Percentiles rank a stretch among this genome's conserved stretches.
These are phyloP conservation scores for Aphidius ervi DNA, from an alignment of 1,140 invertebrate species.

Conservation along the genomic window DNA sequence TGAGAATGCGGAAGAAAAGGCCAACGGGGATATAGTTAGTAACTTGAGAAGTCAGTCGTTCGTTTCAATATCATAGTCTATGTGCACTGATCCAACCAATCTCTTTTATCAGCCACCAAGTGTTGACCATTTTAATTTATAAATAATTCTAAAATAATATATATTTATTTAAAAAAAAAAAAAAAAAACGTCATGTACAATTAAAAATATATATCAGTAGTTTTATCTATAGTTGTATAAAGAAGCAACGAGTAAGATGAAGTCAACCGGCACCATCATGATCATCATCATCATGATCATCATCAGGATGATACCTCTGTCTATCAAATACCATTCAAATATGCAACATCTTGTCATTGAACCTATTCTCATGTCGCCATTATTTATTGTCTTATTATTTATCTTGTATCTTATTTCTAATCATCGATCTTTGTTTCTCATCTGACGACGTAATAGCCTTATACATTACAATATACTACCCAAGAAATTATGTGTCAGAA, in stretches of 20 bases:
- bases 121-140: not conserved
- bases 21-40: conserved; percentile 35
- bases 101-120: conserved; percentile 11
- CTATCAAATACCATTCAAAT: not conserved
- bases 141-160: too few species aligned
- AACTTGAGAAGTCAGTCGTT: conserved; percentile 38
- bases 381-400: conserved; percentile 30
- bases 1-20: conserved; percentile 47
- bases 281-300: too few species aligned
- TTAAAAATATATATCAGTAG: too few species aligned
- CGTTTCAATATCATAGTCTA: conserved; percentile 33
- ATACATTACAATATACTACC: conserved; percentile 4
- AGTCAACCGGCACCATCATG: too few species aligned
- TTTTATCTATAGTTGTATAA: too few species aligned
- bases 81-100: conserved; percentile 29
- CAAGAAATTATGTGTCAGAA: not conserved
- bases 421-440: conserved; percentile 24
- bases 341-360: conserved; percentile 7
- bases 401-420: conserved; percentile 25
- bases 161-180: too few species aligned
- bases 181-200: too few species aligned
- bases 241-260: too few species aligned
- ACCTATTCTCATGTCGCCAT: conserved; percentile 26
- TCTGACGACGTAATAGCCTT: conserved; percentile 25
- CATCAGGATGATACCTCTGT: not conserved